A percentile compares a stretch with the other conserved stretches of the same genome.
Evolutionary conservation across 1,140 invertebrate genomes (phyloP).

Genomic region (Leptinotarsa texana): DNA sequence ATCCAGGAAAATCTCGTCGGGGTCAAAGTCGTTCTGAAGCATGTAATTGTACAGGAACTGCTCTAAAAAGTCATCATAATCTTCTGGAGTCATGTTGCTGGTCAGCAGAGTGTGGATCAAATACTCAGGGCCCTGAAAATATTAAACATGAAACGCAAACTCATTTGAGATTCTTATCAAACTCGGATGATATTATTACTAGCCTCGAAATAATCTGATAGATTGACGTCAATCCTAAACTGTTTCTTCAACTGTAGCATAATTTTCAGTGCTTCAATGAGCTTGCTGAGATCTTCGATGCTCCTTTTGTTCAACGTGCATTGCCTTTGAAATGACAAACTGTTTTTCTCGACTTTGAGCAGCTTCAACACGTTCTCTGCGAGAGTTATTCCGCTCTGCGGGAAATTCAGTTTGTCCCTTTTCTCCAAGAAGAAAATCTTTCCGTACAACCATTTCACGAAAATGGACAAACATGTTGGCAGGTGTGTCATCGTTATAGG

Average conservation of each 20-base stretch:
- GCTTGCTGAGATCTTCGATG: slow-evolving; percentile 27
- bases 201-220: slow-evolving; percentile 40
- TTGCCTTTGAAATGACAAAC: slow-evolving; percentile 32
- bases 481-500: slow-evolving; percentile 38
- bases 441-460: slow-evolving; percentile 40
- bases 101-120: slow-evolving; percentile 32
- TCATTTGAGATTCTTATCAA: neutral
- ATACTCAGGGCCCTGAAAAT: slow-evolving; percentile 27
- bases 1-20: slow-evolving; percentile 39
- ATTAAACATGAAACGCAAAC: neutral
- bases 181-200: neutral
- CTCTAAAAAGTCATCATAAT: slow-evolving; percentile 39
- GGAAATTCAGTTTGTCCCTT: slow-evolving; percentile 36
- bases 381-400: slow-evolving; percentile 43
- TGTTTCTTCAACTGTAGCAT: slow-evolving; percentile 38
- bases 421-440: slow-evolving; percentile 40
- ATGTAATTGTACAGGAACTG: slow-evolving; percentile 43
- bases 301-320: slow-evolving; percentile 26
- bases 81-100: slow-evolving; percentile 23
- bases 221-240: slow-evolving; percentile 36
- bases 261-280: slow-evolving; percentile 34
- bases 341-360: slow-evolving; percentile 30
- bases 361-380: slow-evolving; percentile 35
- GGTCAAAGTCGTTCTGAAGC: slow-evolving; percentile 37
- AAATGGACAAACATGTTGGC: slow-evolving; percentile 34